Percentiles rank a stretch among this genome's conserved stretches.
These are phyloP conservation scores for Ophraella communa DNA, from an alignment of 2,888 invertebrate species.

Conservation along the genomic window DNA sequence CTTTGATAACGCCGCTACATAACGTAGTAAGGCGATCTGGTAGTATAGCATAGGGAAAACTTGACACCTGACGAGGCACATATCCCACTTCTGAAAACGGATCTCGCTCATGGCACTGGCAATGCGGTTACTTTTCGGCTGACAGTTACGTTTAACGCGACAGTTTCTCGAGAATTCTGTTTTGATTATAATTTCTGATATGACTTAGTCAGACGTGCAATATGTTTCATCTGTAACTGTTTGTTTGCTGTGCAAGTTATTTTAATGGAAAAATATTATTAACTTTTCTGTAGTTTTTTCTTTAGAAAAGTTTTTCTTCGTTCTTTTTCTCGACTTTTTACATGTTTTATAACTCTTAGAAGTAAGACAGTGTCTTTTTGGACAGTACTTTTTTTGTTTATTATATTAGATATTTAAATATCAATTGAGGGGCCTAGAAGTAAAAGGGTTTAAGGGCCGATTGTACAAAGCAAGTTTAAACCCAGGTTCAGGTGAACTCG, in stretches of 20 bases:
- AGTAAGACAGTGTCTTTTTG: no score
- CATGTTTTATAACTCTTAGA: no score
- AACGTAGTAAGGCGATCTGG: slow-evolving; percentile 18
- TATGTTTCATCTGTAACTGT: not conserved
- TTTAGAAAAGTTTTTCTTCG: no score
- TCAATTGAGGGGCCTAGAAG: no score
- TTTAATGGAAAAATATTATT: no score
- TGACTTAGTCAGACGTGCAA: not conserved
- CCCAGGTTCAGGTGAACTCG: no score
- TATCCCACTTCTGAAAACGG: slow-evolving; percentile 10
- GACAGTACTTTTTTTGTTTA: no score
- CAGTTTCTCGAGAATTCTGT: not conserved
- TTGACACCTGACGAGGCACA: slow-evolving; percentile 18
- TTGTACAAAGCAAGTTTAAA: no score
- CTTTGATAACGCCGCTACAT: slow-evolving; percentile 20
- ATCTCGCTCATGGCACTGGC: not conserved
- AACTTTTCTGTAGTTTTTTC: no score
- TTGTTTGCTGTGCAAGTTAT: not conserved
- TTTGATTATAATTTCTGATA: not conserved
- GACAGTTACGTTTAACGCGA: not conserved
- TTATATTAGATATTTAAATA: no score
- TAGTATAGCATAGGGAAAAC: slow-evolving; percentile 1
- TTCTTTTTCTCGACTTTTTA: no score
- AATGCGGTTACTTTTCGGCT: not conserved
- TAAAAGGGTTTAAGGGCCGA: no score